These are phyloP conservation scores for Pao palembangensis DNA, from an alignment of 2,113 vertebrate genomes.

Conservation along the genomic window DNA sequence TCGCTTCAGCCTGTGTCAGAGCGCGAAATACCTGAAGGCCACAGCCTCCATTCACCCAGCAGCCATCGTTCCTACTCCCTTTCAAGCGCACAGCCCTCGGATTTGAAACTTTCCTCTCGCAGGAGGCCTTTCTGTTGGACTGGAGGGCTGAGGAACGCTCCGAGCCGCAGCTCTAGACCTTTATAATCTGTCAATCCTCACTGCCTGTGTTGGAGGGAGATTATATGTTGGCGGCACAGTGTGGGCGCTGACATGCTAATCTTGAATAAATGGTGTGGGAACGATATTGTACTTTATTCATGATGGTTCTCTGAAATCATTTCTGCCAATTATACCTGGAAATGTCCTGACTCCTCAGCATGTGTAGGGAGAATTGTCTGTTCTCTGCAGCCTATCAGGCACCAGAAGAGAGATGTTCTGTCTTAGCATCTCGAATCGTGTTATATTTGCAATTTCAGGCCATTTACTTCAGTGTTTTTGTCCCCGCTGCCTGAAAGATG, in stretches of 20 bases:
- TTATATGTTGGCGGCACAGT: slow-evolving; percentile 13
- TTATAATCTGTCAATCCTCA: slow-evolving; percentile 19
- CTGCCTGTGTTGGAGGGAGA: slow-evolving; percentile 30
- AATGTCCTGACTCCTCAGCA: background rate
- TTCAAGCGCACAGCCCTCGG: slow-evolving; percentile 25
- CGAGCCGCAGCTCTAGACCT: background rate
- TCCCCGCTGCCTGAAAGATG: background rate
- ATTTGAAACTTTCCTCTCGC: slow-evolving; percentile 39
- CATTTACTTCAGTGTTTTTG: slow-evolving; percentile 30
- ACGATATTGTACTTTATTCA: no score
- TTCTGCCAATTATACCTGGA: no score
- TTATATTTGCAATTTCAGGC: slow-evolving; percentile 55
- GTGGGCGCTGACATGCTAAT: slow-evolving; percentile 8
- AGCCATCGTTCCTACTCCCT: slow-evolving; percentile 41
- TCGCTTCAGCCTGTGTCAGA: slow-evolving; percentile 54
- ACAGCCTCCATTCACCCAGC: slow-evolving; percentile 47
- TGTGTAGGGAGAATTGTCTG: background rate
- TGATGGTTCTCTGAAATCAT: no score
- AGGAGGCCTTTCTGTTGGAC: background rate
- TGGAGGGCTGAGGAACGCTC: slow-evolving; percentile 17
- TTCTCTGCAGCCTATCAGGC: slow-evolving; percentile 15
- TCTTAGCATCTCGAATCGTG: slow-evolving; percentile 41
- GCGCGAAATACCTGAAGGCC: slow-evolving; percentile 54
- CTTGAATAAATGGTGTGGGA: slow-evolving; percentile 14
- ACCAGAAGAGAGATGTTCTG: slow-evolving; percentile 25